These are phyloP conservation scores for Chelmon rostratus DNA, from an alignment of 2,797 vertebrate species.

Conservation along the genomic window DNA sequence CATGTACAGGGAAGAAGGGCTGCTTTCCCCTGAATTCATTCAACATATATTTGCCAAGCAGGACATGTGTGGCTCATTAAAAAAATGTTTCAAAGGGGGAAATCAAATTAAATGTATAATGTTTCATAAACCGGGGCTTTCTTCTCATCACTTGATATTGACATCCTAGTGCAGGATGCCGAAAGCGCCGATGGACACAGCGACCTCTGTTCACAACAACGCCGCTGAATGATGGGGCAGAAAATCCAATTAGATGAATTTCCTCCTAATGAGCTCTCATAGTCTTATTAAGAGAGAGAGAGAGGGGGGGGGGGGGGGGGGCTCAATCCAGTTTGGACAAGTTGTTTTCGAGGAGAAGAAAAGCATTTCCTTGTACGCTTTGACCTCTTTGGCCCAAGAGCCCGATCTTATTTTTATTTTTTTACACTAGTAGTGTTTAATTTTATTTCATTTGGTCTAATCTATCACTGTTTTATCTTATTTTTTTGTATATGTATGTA, in stretches of 20 bases:
- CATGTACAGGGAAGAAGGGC: background rate
- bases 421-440: background rate
- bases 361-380: constrained; percentile 47
- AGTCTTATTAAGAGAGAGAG: constrained; percentile 62
- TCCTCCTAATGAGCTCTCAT: constrained; percentile 80
- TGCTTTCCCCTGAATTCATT: constrained; percentile 14
- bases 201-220: constrained; percentile 71
- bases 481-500: background rate
- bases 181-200: constrained; percentile 57
- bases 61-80: constrained; percentile 62
- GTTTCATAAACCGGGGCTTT: constrained; percentile 65
- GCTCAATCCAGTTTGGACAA: constrained; percentile 64
- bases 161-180: constrained; percentile 61
- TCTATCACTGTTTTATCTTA: background rate
- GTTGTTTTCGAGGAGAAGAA: constrained; percentile 64
- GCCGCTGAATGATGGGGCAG: constrained; percentile 70
- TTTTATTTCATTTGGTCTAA: background rate
- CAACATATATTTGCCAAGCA: constrained; percentile 31
- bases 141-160: constrained; percentile 69
- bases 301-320: constrained; percentile 17
- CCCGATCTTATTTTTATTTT: background rate
- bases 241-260: constrained; percentile 85
- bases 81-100: constrained; percentile 60
- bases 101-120: constrained; percentile 69
- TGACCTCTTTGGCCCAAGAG: constrained; percentile 33